phyloP scores from a whole-genome alignment of 2,797 vertebrate genomes.

The Gadopsis bispinosus region DNA sequence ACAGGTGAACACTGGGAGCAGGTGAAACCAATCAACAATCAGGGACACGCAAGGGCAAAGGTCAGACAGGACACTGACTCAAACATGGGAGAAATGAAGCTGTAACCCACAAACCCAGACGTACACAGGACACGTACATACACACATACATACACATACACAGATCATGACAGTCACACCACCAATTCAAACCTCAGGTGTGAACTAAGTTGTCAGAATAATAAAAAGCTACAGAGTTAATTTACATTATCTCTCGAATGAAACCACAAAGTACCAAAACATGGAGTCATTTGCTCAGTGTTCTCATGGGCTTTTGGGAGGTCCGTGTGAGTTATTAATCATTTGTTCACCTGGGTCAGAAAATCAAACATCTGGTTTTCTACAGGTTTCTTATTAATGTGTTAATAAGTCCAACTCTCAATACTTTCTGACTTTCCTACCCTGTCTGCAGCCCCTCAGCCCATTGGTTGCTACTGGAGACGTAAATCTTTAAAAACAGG shows the following conservation, averaged over 20 bases:
- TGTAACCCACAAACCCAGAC: too few species aligned
- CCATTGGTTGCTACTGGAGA: not conserved
- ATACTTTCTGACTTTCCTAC: not conserved
- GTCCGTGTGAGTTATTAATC: not conserved
- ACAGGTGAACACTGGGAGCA: too few species aligned
- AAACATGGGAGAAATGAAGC: too few species aligned
- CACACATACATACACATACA: too few species aligned
- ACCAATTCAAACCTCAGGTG: not conserved
- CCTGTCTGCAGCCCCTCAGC: not conserved
- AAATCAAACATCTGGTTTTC: not conserved
- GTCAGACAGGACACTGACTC: too few species aligned
- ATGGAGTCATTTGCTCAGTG: not conserved
- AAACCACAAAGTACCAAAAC: not conserved
- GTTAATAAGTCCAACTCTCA: not conserved
- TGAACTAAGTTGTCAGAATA: not conserved
- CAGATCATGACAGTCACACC: not conserved
- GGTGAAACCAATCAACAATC: too few species aligned
- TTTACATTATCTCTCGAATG: not conserved
- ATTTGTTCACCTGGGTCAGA: not conserved
- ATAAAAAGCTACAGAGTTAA: not conserved
- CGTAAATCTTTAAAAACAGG: not conserved
- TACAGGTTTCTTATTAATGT: not conserved
- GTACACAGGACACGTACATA: too few species aligned
- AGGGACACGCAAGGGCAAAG: too few species aligned
- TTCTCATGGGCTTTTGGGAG: not conserved